A percentile compares a stretch with the other conserved stretches of the same genome.
phyloP scores from a whole-genome alignment of 2,797 vertebrate species.

The Pithecia hirsuta region DNA sequence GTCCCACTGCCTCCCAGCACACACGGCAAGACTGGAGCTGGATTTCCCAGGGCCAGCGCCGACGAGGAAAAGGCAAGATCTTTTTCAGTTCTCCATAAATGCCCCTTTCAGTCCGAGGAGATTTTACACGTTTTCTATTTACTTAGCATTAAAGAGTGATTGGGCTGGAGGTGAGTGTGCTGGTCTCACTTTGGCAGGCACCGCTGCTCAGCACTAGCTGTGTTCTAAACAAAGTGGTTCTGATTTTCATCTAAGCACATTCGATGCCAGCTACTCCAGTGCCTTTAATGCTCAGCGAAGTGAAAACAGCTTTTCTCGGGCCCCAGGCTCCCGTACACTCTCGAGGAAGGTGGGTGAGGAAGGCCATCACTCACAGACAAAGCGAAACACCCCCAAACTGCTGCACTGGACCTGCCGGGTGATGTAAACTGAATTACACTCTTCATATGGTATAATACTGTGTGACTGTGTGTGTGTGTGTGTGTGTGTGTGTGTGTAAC shows the following conservation, averaged over 20 bases:
- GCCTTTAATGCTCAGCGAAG: background rate
- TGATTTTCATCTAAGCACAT: background rate
- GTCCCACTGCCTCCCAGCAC: background rate
- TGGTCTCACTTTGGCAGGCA: no score
- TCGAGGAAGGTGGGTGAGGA: background rate
- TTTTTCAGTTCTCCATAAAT: background rate
- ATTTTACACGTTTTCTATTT: background rate
- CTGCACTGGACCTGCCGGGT: background rate
- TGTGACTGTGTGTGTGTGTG: background rate
- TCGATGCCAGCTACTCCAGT: background rate
- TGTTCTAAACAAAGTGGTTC: background rate
- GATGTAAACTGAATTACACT: background rate
- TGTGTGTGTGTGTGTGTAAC: no score
- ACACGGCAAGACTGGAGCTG: background rate
- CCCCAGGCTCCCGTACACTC: background rate
- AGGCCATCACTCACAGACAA: background rate
- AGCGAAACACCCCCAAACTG: background rate
- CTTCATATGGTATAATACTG: background rate
- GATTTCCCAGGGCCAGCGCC: background rate
- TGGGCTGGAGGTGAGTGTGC: no score
- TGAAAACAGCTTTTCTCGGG: background rate
- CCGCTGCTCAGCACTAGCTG: no score
- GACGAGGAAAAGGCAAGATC: background rate
- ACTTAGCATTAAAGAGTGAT: background rate
- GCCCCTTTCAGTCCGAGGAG: no score